Evolutionary conservation across 2,888 invertebrate genomes (phyloP).

Genomic region (Tipula lateralis): DNA sequence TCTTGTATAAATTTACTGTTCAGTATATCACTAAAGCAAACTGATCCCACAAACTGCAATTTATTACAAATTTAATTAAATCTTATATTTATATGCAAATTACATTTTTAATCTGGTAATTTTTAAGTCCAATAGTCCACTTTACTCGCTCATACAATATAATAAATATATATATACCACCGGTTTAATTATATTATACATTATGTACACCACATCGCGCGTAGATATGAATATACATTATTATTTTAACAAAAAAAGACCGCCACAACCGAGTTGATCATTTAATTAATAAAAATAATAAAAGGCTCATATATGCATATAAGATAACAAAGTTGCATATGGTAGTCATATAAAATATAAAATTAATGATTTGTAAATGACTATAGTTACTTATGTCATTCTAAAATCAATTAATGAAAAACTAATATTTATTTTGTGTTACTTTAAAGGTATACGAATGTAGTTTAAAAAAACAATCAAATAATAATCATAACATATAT

Average conservation of each 20-base stretch:
- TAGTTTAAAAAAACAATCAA: not conserved
- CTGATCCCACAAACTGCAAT: too few relatives aligned
- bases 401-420: slow-evolving; percentile 24
- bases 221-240: not conserved
- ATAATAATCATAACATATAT: slow-evolving; percentile 11
- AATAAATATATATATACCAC: not conserved
- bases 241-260: not conserved
- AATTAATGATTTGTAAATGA: slow-evolving; percentile 11
- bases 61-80: not conserved
- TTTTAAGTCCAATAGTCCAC: slow-evolving; percentile 14
- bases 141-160: not conserved
- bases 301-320: not conserved
- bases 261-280: not conserved
- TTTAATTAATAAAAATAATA: slow-evolving; percentile 12
- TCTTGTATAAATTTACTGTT: too few relatives aligned
- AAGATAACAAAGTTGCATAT: not conserved
- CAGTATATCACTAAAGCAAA: too few relatives aligned
- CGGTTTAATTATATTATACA: not conserved
- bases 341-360: slow-evolving; percentile 5
- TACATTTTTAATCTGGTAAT: not conserved
- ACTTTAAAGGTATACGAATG: not conserved
- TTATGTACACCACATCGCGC: not conserved
- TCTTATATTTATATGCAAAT: not conserved
- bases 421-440: slow-evolving; percentile 24
- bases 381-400: slow-evolving; percentile 14